Evolutionary conservation across 2,888 invertebrate genomes (phyloP), one percentile per base, ranked within the genome.

Genomic region (Rugalucina vietnamica): DNA sequence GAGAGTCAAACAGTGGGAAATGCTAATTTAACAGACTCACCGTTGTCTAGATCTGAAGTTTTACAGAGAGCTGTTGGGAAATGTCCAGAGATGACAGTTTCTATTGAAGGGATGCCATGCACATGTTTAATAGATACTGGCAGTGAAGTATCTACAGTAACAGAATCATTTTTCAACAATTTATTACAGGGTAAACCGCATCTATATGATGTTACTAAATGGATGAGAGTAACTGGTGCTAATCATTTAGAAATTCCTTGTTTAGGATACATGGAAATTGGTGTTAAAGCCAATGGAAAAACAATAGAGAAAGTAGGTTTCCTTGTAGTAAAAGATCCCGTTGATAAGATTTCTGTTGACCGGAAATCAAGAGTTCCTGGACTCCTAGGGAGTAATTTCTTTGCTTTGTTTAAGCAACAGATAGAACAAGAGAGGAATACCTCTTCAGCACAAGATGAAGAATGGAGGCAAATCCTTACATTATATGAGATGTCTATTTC

Each of bases 401-500:
- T 70, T 24, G 5, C 18, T 14, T 21, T 36, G 4, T n/a, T 54
- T 29, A 70, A 34, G 57, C 1, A 69, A 14, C 37, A 36, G 37
- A 21, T 24, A 36, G 34, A 34, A 49, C 18, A 21, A 18, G 1
- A 49, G n/a, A 21, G 60, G 60, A 74, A 5, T 10, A 8, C 24
- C 4, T 12, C 32, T 34, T 12, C 29, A 36, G n/a, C 5, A 4
- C 5, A 1, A 12, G 12, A n/a, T 2, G n/a, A 21, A 36, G 37
- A 70, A 4, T 36, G 34, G 34, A n/a, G 4, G 24, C 70, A 39
- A n/a, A 70, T 70, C 10, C 24, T 70, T 3, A 18, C 34, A 4
- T 24, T 70, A 36, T 70, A 36, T 70, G 70, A 70, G 21, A 70
- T 70, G 70, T 70, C 70, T 70, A 5, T 69, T 14, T 69, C 69